These are phyloP conservation scores for Miichthys miiuy DNA, from an alignment of 2,797 vertebrate species.

Conservation along the genomic window DNA sequence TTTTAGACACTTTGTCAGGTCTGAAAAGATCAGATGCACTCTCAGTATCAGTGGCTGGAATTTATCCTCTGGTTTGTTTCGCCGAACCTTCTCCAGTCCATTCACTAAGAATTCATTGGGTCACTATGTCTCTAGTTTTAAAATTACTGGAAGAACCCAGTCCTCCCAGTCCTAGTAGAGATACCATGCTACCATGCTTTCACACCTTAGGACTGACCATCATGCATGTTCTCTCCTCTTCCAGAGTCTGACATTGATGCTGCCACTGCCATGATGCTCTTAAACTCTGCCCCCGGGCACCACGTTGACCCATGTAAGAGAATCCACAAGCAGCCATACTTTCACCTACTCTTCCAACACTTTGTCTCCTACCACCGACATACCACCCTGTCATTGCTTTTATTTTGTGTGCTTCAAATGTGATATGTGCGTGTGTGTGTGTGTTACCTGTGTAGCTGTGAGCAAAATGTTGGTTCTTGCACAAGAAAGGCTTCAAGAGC, in stretches of 20 bases:
- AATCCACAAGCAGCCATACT: constrained; percentile 71
- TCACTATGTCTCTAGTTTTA: constrained; percentile 5
- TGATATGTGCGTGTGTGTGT: constrained; percentile 1
- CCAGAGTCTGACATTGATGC: constrained; percentile 99
- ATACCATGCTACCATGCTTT: constrained; percentile 66
- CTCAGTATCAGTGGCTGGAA: constrained; percentile 56
- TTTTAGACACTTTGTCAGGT: constrained; percentile 81
- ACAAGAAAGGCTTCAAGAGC: constrained; percentile 9
- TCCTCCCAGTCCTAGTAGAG: constrained; percentile 52
- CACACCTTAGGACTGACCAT: constrained; percentile 81
- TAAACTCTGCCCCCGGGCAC: constrained; percentile 99
- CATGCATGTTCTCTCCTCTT: constrained; percentile 89
- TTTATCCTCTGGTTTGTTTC: constrained; percentile 54
- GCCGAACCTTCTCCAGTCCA: constrained; percentile 29
- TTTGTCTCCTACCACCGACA: constrained; percentile 59
- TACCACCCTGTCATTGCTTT: constrained; percentile 74
- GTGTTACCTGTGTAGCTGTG: constrained; percentile 29
- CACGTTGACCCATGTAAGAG: constrained; percentile 97
- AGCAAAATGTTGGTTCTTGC: constrained; percentile 21
- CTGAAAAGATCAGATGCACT: constrained; percentile 75
- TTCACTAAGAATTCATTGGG: constrained; percentile 29
- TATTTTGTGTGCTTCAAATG: constrained; percentile 63
- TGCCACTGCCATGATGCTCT: constrained; percentile 99
- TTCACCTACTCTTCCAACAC: constrained; percentile 52
- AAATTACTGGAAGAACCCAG: constrained; percentile 29